Evolutionary conservation across 2,888 invertebrate genomes (phyloP).

Genomic region (Caenorhabditis parvicauda): DNA sequence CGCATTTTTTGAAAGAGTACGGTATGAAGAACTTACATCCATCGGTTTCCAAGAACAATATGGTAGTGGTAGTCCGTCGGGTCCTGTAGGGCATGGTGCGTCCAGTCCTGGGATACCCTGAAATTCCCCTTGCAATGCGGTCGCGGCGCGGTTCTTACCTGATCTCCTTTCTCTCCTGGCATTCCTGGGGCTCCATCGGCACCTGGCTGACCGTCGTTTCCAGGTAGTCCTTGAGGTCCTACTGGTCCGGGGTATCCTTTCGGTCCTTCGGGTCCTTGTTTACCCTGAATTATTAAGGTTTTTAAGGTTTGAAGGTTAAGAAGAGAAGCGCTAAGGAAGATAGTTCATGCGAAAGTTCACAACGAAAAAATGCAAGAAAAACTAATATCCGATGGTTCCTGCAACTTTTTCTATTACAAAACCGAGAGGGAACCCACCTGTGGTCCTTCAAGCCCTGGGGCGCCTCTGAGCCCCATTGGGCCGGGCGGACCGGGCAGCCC

Average conservation of each 20-base stretch:
- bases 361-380: slow-evolving; percentile 11
- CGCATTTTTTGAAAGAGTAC: not conserved
- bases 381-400: not conserved
- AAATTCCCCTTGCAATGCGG: slow-evolving; percentile 4
- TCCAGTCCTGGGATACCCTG: slow-evolving; percentile 90
- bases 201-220: slow-evolving; percentile 43
- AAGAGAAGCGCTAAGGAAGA: not conserved
- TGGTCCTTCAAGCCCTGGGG: slow-evolving; percentile 54
- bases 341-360: not conserved
- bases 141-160: slow-evolving; percentile 1
- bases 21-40: slow-evolving; percentile 38
- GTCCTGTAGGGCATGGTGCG: slow-evolving; percentile 95
- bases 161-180: slow-evolving; percentile 52
- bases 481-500: slow-evolving; percentile 56
- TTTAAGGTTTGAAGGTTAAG: slow-evolving; percentile 1
- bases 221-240: slow-evolving; percentile 48
- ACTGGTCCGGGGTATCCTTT: slow-evolving; percentile 51
- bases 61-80: slow-evolving; percentile 89
- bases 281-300: slow-evolving; percentile 39
- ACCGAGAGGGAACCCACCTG: slow-evolving; percentile 25
- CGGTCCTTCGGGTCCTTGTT: slow-evolving; percentile 44
- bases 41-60: slow-evolving; percentile 72
- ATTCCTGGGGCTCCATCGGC: slow-evolving; percentile 42
- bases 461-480: slow-evolving; percentile 45
- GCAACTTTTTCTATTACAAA: slow-evolving; percentile 8